These are phyloP conservation scores for Darevskia mixta DNA, from an alignment of 2,797 vertebrate genomes.

Conservation along the genomic window DNA sequence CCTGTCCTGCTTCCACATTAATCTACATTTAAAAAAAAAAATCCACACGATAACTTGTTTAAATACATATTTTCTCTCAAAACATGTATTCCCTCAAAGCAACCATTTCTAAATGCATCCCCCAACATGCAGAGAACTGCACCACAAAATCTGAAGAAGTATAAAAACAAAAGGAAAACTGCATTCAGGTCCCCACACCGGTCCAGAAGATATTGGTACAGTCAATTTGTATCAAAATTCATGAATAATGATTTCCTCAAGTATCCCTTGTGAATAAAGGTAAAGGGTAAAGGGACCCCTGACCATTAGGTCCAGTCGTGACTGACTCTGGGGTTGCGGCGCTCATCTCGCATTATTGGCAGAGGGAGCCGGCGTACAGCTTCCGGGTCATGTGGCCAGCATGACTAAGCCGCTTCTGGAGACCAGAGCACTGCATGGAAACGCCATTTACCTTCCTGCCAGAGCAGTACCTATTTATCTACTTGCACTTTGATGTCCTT, in stretches of 20 bases:
- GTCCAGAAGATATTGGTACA: too few relatives aligned
- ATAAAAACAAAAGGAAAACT: neutral
- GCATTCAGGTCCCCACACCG: neutral
- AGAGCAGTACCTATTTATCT: too few relatives aligned
- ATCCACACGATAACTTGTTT: neutral
- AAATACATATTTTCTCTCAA: neutral
- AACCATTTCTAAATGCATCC: neutral
- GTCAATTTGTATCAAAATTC: neutral
- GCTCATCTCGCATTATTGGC: too few relatives aligned
- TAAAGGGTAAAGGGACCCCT: too few relatives aligned
- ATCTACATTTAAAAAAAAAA: neutral
- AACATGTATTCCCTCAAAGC: neutral
- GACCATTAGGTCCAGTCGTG: too few relatives aligned
- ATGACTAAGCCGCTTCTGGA: too few relatives aligned
- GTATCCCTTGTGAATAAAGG: neutral
- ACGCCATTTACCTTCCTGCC: too few relatives aligned
- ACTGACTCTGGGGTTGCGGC: too few relatives aligned
- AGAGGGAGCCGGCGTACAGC: too few relatives aligned
- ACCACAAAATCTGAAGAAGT: neutral
- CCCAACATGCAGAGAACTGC: neutral
- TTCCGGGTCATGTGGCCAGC: too few relatives aligned
- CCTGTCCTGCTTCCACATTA: neutral
- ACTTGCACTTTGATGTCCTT: too few relatives aligned
- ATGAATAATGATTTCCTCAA: neutral
- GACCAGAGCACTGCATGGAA: too few relatives aligned